These are phyloP conservation scores for Melinaea menophilus DNA, from an alignment of 2,888 invertebrate genomes.

Conservation along the genomic window DNA sequence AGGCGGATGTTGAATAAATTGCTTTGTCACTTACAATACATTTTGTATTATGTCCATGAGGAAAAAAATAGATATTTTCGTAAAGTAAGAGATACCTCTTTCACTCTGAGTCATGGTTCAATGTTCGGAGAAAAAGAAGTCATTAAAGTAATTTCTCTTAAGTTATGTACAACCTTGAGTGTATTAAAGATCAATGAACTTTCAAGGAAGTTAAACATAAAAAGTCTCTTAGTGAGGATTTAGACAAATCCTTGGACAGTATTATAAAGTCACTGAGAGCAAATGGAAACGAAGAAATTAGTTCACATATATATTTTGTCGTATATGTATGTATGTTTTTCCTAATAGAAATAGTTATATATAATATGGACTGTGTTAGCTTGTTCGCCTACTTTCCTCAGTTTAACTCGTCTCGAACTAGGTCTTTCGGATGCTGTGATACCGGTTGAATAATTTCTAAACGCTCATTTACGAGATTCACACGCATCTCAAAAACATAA, in stretches of 20 bases:
- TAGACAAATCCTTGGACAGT: too few relatives aligned
- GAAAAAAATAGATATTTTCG: not conserved
- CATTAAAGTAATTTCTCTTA: slow-evolving; percentile 3
- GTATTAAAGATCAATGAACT: slow-evolving; percentile 5
- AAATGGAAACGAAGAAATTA: too few relatives aligned
- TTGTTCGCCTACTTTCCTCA: slow-evolving; percentile 69
- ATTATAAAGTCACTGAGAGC: too few relatives aligned
- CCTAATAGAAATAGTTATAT: not conserved
- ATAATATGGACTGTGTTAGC: slow-evolving; percentile 22
- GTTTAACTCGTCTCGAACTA: slow-evolving; percentile 70
- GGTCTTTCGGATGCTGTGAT: slow-evolving; percentile 55
- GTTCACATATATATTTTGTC: too few relatives aligned
- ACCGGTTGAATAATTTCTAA: slow-evolving; percentile 58
- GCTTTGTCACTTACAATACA: not conserved
- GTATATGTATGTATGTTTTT: not conserved
- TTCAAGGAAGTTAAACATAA: not conserved
- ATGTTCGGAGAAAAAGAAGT: slow-evolving; percentile 2
- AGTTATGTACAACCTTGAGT: slow-evolving; percentile 4
- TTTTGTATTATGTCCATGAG: not conserved
- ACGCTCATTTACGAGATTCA: slow-evolving; percentile 48
- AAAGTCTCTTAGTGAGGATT: too few relatives aligned
- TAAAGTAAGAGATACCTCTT: not conserved
- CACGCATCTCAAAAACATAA: too few relatives aligned
- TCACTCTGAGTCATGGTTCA: slow-evolving; percentile 6
- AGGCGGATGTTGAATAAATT: not conserved